Conservation (phyloP, 2,888 invertebrate species). For the Aplocera efformata region DNA sequence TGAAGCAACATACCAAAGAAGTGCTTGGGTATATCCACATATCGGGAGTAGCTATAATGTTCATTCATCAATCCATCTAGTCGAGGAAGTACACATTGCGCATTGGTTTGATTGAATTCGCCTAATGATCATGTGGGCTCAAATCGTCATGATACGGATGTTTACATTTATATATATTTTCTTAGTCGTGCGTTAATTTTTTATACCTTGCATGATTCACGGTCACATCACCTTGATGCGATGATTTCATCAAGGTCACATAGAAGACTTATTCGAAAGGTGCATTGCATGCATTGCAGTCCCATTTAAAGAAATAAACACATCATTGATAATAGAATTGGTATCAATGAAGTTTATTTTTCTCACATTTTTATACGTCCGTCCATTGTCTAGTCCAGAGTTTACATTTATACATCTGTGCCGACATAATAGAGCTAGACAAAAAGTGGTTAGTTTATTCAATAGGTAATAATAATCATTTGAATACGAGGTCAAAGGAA, state of each 20-base stretch:
- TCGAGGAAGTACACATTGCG: constrained; percentile 16
- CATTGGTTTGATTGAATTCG: constrained; percentile 13
- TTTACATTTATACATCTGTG: constrained; percentile 33
- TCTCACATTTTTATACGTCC: constrained; percentile 63
- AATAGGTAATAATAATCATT: constrained; percentile 46
- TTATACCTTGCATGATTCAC: constrained; percentile 50
- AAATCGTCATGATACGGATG: constrained; percentile 24
- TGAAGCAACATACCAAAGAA: constrained; percentile 1
- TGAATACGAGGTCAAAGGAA: constrained; percentile 47
- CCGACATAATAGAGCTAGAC: constrained; percentile 35
- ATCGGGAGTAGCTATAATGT: constrained; percentile 5
- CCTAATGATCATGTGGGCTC: constrained; percentile 21
- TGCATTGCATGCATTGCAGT: constrained; percentile 13
- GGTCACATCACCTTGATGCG: constrained; percentile 47
- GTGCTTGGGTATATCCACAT: constrained; percentile 4
- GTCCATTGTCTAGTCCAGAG: constrained; percentile 54
- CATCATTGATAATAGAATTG: constrained; percentile 39
- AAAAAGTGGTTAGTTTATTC: constrained; percentile 41
- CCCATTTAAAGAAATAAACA: constrained; percentile 32
- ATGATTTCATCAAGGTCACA: constrained; percentile 48
- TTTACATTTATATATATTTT: constrained; percentile 27
- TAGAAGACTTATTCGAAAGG: constrained; percentile 20
- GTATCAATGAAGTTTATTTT: constrained; percentile 42
- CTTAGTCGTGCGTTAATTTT: constrained; percentile 44
- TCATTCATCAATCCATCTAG: constrained; percentile 18